Percentiles rank a stretch among this genome's conserved stretches.
Conservation (phyloP, 1,140 invertebrate genomes). For the Lasioglossum albipes region DNA sequence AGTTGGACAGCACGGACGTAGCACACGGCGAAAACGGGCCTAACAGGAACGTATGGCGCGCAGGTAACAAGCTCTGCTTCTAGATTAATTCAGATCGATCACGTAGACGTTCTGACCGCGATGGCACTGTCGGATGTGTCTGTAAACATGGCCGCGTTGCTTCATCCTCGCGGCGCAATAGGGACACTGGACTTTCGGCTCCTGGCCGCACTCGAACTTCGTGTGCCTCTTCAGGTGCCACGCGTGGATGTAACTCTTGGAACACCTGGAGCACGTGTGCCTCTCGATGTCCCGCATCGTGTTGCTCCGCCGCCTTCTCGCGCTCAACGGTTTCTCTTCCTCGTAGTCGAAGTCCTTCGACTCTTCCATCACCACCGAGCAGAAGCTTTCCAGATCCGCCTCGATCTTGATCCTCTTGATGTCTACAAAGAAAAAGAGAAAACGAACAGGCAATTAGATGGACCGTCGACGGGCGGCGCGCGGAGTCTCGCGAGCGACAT, state of each 20-base stretch:
- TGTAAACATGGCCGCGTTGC: constrained; percentile 83
- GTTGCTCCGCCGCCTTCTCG: constrained; percentile 34
- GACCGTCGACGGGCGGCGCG: neutral
- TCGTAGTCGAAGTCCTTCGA: constrained; percentile 44
- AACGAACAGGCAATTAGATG: constrained; percentile 40
- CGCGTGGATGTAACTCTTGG: constrained; percentile 73
- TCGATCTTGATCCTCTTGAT: constrained; percentile 54
- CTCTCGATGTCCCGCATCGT: constrained; percentile 47
- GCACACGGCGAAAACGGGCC: neutral
- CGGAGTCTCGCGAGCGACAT: too few species aligned
- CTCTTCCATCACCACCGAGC: constrained; percentile 51
- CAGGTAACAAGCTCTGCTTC: too few species aligned
- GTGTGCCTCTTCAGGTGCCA: constrained; percentile 73
- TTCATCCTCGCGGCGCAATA: constrained; percentile 73
- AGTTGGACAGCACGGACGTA: neutral
- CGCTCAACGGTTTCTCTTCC: constrained; percentile 42
- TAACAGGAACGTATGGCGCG: neutral
- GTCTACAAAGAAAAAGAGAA: constrained; percentile 58
- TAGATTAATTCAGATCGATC: constrained; percentile 59
- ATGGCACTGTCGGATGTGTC: constrained; percentile 81
- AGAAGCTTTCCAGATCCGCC: constrained; percentile 35
- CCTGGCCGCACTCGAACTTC: constrained; percentile 71
- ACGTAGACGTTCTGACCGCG: constrained; percentile 65
- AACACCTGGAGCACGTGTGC: constrained; percentile 74
- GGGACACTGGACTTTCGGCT: constrained; percentile 70